A percentile compares a stretch with the other conserved stretches of the same genome.
phyloP scores from a whole-genome alignment of 2,888 invertebrate genomes.

The Corythucha ciliata region DNA sequence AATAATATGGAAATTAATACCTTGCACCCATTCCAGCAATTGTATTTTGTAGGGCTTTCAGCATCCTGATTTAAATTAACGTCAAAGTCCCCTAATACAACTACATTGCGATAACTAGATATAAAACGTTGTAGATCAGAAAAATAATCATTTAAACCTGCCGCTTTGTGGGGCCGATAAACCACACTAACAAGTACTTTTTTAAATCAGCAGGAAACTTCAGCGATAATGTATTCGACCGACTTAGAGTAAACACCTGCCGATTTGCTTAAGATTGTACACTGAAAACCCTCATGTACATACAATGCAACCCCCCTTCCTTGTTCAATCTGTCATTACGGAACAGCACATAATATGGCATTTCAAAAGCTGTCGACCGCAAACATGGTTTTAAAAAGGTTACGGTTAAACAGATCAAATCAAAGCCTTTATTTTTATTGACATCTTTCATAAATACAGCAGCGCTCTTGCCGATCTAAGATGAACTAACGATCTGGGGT shows the following conservation, averaged over 20 bases:
- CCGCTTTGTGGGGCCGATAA: constrained; percentile 12
- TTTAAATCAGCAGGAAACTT: constrained; percentile 7
- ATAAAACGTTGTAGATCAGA: background rate
- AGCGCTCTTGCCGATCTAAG: too few species aligned
- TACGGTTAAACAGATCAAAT: background rate
- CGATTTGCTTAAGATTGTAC: constrained; percentile 4
- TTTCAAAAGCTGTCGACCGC: background rate
- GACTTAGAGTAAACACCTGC: background rate
- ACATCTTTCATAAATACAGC: too few species aligned
- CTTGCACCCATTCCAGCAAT: background rate
- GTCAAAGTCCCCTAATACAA: constrained; percentile 7
- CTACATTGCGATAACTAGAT: background rate
- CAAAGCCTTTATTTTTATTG: background rate
- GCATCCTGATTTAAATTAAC: background rate
- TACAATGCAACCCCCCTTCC: constrained; percentile 11
- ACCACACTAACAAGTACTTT: constrained; percentile 7
- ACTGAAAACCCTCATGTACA: constrained; percentile 7
- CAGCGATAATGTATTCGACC: constrained; percentile 8
- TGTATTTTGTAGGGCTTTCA: constrained; percentile 6
- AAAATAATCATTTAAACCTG: constrained; percentile 5
- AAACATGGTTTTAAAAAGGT: constrained; percentile 13
- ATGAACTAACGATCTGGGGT: too few species aligned
- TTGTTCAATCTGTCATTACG: constrained; percentile 9
- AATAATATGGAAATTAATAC: background rate
- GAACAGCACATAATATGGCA: constrained; percentile 8